Evolutionary conservation across 2,888 invertebrate species (phyloP).

Genomic region (Microdon myrmicae): DNA sequence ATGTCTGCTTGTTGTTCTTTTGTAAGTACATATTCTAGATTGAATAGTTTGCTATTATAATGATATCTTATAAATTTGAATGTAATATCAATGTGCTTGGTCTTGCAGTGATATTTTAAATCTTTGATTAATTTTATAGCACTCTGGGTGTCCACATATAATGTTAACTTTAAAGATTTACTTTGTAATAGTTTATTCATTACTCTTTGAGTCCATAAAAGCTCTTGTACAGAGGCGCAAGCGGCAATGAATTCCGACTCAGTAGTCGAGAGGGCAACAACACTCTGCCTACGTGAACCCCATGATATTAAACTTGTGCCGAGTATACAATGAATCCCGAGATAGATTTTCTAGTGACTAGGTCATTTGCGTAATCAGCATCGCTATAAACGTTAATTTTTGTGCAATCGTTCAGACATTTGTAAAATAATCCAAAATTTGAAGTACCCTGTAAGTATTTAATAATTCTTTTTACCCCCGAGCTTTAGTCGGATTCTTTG

Average conservation of each 20-base stretch:
- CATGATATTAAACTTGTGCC: conserved; percentile 19
- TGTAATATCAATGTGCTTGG: conserved; percentile 33
- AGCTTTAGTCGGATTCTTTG: too few species aligned
- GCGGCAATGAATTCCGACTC: conserved; percentile 33
- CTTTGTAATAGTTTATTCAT: conserved; percentile 8
- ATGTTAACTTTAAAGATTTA: conserved; percentile 29
- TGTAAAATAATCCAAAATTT: conserved; percentile 21
- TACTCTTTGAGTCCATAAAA: conserved; percentile 19
- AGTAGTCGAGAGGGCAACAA: conserved; percentile 24
- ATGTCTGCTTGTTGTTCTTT: too few species aligned
- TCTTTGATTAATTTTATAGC: conserved; percentile 34
- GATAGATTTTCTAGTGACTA: conserved; percentile 34
- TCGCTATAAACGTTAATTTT: conserved; percentile 26
- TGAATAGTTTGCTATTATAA: too few species aligned
- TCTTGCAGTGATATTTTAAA: conserved; percentile 29
- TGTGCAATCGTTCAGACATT: conserved; percentile 17
- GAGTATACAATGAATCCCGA: conserved; percentile 26
- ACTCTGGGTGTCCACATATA: conserved; percentile 21
- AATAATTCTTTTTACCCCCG: conserved; percentile 31
- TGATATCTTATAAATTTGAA: conserved; percentile 31
- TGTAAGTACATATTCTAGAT: too few species aligned
- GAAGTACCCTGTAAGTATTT: conserved; percentile 33
- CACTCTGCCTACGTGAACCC: conserved; percentile 27
- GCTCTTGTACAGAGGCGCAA: conserved; percentile 23
- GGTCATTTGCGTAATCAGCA: conserved; percentile 46